Conservation (phyloP, 2,113 vertebrate genomes). For the Procavia capensis region DNA sequence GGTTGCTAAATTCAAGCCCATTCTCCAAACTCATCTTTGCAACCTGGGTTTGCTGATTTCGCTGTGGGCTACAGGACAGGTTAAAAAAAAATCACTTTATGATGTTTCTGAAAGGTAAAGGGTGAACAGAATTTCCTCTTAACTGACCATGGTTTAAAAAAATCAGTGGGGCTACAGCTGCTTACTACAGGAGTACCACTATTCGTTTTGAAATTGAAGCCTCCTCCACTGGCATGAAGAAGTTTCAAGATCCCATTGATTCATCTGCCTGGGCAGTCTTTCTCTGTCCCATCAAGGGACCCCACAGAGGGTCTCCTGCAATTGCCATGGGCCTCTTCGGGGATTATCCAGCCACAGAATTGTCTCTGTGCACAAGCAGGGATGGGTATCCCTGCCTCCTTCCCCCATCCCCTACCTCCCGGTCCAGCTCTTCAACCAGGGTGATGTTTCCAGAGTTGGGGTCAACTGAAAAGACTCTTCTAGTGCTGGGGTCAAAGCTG, state of each 20-base stretch:
- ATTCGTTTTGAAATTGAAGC: not conserved
- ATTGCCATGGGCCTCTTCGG: not conserved
- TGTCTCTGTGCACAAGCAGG: not conserved
- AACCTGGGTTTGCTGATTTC: not conserved
- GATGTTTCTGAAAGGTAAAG: not conserved
- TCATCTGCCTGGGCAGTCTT: not conserved
- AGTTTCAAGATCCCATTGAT: too few relatives aligned
- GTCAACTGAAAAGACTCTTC: constrained; percentile 92
- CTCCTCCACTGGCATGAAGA: not conserved
- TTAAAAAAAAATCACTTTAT: not conserved
- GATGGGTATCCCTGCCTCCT: fast-evolving
- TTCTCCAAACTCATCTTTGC: not conserved
- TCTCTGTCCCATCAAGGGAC: not conserved
- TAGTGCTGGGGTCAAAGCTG: constrained; percentile 92
- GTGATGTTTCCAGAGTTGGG: constrained; percentile 92
- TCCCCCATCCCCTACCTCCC: constrained; percentile 90
- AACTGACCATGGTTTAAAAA: not conserved
- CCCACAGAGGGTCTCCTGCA: not conserved
- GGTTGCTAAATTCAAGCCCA: not conserved
- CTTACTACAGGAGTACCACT: too few relatives aligned
- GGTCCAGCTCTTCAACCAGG: constrained; percentile 92
- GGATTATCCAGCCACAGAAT: not conserved
- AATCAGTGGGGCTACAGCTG: not conserved
- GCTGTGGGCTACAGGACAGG: not conserved
- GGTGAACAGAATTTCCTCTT: not conserved